Evolutionary conservation across 2,888 invertebrate genomes (phyloP), one percentile per base, ranked within the genome.

Genomic region (Choreutis nemorana): DNA sequence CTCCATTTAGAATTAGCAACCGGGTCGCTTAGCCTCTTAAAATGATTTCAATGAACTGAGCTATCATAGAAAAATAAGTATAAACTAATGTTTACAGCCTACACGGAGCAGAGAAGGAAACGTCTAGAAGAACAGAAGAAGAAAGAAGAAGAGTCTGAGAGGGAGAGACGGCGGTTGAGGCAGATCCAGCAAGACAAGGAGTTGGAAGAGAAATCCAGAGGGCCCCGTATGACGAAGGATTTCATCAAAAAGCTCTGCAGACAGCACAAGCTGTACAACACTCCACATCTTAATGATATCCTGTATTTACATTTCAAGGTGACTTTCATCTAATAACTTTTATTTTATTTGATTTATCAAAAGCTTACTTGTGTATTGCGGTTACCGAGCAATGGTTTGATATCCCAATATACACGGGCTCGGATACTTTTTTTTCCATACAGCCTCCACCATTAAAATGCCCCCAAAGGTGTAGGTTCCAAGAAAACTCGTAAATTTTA

Each of bases 271-370:
- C 70, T 97, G 1, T 97, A 97, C 55, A 81, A 85, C 41, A 96
- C 96, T 0, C 97, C 97, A 0, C 72, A 87, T 44, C 72, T 97
- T 6, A 97, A 97, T 62, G 95, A 97, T 62, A 93, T 95, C 7
- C 78, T 97, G 0, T 97, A 97, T 64, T 81, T 97, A 22, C 97
- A 97, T 77, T 97, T 80, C 87, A 96, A 88, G 91, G 93, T 90
- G n/a, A n/a, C n/a, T n/a, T n/a, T n/a, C n/a, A n/a, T n/a, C n/a
- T n/a, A n/a, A n/a, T n/a, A n/a, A n/a, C n/a, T n/a, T n/a, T n/a
- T n/a, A n/a, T n/a, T n/a, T n/a, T n/a, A n/a, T n/a, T n/a, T n/a
- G n/a, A n/a, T n/a, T n/a, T n/a, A n/a, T n/a, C n/a, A n/a, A n/a
- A n/a, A n/a, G n/a, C n/a, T n/a, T n/a, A n/a, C n/a, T n/a, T n/a